Evolutionary conservation across 37 sponge, comb jelly and placozoan species (phyloP), one percentile per base, ranked within the genome.

Genomic region (Haliclona indistincta): DNA sequence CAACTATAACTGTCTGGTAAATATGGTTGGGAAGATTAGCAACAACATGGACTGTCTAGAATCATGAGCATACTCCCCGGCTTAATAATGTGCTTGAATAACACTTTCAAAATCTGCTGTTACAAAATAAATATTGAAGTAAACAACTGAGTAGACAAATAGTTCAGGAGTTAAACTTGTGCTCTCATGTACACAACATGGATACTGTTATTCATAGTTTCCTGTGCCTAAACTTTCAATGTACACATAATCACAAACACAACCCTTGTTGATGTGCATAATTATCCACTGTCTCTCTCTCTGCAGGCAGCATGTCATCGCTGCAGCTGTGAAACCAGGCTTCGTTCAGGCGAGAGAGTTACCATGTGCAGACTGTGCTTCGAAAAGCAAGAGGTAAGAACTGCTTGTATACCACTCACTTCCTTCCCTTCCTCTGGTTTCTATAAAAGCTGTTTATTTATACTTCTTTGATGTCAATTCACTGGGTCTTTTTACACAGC

Each of bases 241-340:
- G 3, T 10, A 68, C 68, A 68, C 32, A 75, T 5, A 26, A 38
- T 43, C 63, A 75, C 45, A 41, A 42, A 10, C 36, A 3, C 38
- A 30, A 41, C 63, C 13, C 36, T 3, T 53, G 22, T 37, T 13
- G 10, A 39, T 10, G 35, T 67, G 41, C 33, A 75, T 32, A 35
- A 34, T 3, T 15, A 36, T 44, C 60, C 54, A 22, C 13, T 44
- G 42, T 47, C 55, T 41, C 36, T 33, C 43, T 28, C 26, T 33
- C 58, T 37, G 29, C 70, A 84, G 84, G 71, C 41, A 1, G 69
- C 76, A 32, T 84, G 84, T 51, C 5, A 26, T 52, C 53, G 64
- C 20, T 84, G 84, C 47, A 76, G 62, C 36, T 35, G 38, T 20
- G 4, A 36, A 26, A 45, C 56, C 43, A 62, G 64, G 11, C 23